Conservation (phyloP, 2,888 invertebrate genomes). For the Sesia apiformis region DNA sequence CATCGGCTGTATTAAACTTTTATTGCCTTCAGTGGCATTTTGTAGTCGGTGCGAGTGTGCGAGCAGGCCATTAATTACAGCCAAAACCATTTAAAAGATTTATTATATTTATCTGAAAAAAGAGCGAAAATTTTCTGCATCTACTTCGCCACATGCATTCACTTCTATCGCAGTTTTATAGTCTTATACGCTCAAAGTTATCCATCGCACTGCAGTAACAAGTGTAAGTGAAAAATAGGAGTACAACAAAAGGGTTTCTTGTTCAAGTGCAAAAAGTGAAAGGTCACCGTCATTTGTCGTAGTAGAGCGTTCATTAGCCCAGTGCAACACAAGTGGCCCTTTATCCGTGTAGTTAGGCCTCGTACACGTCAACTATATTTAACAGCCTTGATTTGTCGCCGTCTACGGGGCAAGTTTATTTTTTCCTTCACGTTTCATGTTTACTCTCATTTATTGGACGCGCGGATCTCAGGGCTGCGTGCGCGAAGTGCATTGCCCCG, state of each 20-base stretch:
- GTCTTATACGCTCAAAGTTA: background rate
- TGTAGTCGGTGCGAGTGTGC: slow-evolving; percentile 50
- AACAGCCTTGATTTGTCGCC: slow-evolving; percentile 49
- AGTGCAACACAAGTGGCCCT: slow-evolving; percentile 23
- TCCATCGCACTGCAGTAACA: background rate
- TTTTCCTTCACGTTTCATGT: slow-evolving; percentile 40
- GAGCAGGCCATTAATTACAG: slow-evolving; percentile 60
- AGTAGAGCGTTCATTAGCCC: slow-evolving; percentile 15
- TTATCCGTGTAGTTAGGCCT: slow-evolving; percentile 16
- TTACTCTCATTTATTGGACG: slow-evolving; percentile 52
- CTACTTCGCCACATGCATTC: slow-evolving; percentile 14
- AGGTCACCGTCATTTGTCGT: slow-evolving; percentile 18
- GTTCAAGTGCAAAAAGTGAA: slow-evolving; percentile 4
- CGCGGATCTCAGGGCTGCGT: slow-evolving; percentile 61
- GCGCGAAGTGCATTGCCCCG: slow-evolving; percentile 69
- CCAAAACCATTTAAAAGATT: slow-evolving; percentile 62
- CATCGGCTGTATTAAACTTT: slow-evolving; percentile 58
- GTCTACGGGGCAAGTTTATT: slow-evolving; percentile 28
- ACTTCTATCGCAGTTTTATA: background rate
- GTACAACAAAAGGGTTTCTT: background rate
- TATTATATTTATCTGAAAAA: slow-evolving; percentile 54
- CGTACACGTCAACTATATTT: slow-evolving; percentile 36
- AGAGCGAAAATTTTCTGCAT: slow-evolving; percentile 30
- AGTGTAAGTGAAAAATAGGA: background rate
- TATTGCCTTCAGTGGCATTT: slow-evolving; percentile 55